Evolutionary conservation across 2,113 vertebrate genomes (phyloP), one percentile per base, ranked within the genome.

Genomic region (Sapayoa aenigma): DNA sequence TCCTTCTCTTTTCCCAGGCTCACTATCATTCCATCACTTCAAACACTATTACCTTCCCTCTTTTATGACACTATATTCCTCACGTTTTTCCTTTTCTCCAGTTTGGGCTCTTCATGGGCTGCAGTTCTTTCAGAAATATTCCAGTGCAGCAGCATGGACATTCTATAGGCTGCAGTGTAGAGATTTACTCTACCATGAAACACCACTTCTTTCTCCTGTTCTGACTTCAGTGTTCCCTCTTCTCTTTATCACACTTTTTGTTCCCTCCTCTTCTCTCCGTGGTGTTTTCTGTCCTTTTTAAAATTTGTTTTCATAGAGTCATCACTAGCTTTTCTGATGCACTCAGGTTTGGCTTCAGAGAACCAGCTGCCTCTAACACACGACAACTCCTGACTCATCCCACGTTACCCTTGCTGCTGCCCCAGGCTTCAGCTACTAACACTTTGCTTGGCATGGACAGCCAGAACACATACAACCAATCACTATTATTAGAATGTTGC

Each of bases 351-450:
- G 19, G 4, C 24, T 59, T 53, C 33, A 63, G 24, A 24, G 28
- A 80, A 30, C 2, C 9, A 62, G 4, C 14, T 39, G 20, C 17
- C 8, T 39, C 9, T 20, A 69, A 11, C 5, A 33, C 12, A 19
- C 1, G 12, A 14, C 19, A n/a, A 7, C 4, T 4, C 5, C 31
- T 18, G 23, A 5, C 15, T 20, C 21, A 63, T 44, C 39, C 13
- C 41, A 60, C 28, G 10, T 7, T 12, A 52, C 3, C 1, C 23
- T 18, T 42, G 41, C 11, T 47, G 41, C 6, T 67, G 19, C 2
- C 8, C 7, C 4, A 14, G 2, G 2, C 13, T 4, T 27, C 0
- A 0, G 11, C 25, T 66, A 7, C 31, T 62, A 21, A 30, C 9
- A 59, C 20, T 28, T 89, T 14, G 2, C 8, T n/a, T n/a, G n/a